Evolutionary conservation across 2,113 vertebrate species (phyloP).

Genomic region (Candoia aspera): DNA sequence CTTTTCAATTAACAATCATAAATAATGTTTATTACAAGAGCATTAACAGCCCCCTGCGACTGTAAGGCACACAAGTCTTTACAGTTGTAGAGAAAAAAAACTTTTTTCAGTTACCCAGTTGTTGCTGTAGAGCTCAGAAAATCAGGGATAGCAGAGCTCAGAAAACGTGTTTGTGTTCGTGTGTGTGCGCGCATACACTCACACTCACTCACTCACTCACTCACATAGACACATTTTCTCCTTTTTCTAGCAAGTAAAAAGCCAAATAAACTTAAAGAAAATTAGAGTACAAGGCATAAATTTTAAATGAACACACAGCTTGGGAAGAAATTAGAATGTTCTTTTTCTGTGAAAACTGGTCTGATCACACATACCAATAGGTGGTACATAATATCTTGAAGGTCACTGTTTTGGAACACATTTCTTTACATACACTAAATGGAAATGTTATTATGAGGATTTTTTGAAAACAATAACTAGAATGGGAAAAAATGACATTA

Average conservation of each 20-base stretch:
- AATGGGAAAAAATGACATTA: background rate
- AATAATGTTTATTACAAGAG: slow-evolving; percentile 50
- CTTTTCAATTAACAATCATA: slow-evolving; percentile 47
- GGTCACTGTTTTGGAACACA: background rate
- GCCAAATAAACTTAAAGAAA: background rate
- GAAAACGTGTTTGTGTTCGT: background rate
- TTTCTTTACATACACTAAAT: background rate
- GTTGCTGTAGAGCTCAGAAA: background rate
- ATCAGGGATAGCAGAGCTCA: background rate
- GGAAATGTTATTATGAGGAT: background rate
- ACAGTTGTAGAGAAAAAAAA: background rate
- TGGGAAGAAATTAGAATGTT: background rate
- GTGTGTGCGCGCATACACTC: too few relatives aligned
- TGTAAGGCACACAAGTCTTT: background rate
- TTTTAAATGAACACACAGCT: background rate
- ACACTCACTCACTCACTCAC: background rate
- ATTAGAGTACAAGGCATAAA: background rate
- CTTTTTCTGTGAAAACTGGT: background rate
- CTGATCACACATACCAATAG: background rate
- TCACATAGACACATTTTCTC: background rate
- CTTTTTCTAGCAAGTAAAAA: background rate
- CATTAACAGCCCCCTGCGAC: slow-evolving; percentile 28
- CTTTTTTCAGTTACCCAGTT: background rate
- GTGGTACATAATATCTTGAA: background rate
- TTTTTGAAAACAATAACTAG: background rate